Conservation (phyloP, 2,888 invertebrate species). For the Hypsopygia costalis region DNA sequence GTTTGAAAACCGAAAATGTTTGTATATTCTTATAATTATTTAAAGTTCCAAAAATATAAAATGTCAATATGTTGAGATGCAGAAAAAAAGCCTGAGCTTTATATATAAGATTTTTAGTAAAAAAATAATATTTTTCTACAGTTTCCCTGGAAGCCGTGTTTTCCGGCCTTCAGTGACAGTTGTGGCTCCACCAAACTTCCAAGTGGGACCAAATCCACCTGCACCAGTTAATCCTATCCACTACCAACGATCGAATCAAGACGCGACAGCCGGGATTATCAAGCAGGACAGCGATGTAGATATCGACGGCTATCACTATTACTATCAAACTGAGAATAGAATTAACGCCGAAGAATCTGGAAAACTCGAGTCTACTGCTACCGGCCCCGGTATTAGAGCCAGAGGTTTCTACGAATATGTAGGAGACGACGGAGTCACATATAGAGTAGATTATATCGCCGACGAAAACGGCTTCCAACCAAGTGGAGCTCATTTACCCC, state of each 20-base stretch:
- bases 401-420: slow-evolving; percentile 85
- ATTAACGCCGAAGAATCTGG: slow-evolving; percentile 83
- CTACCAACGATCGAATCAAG: too few relatives aligned
- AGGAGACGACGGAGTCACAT: slow-evolving; percentile 81
- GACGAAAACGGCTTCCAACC: slow-evolving; percentile 82
- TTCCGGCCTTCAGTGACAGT: background rate
- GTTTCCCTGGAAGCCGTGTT: background rate
- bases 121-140: too few relatives aligned
- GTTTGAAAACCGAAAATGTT: too few relatives aligned
- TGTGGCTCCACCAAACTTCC: background rate
- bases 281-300: slow-evolving; percentile 73
- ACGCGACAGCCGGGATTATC: slow-evolving; percentile 74
- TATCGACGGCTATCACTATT: slow-evolving; percentile 80
- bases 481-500: slow-evolving; percentile 74
- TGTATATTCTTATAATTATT: too few relatives aligned
- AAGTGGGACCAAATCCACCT: slow-evolving; percentile 14
- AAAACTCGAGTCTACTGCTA: slow-evolving; percentile 70
- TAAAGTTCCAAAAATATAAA: too few relatives aligned
- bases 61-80: too few relatives aligned
- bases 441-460: slow-evolving; percentile 80
- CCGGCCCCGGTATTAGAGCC: slow-evolving; percentile 81
- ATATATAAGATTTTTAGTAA: too few relatives aligned
- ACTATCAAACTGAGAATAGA: slow-evolving; percentile 83
- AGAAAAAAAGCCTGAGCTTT: too few relatives aligned
- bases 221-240: too few relatives aligned